Percentiles rank a stretch among this genome's conserved stretches.
Conservation (phyloP, 1,140 invertebrate species). For the Papilio polytes region DNA sequence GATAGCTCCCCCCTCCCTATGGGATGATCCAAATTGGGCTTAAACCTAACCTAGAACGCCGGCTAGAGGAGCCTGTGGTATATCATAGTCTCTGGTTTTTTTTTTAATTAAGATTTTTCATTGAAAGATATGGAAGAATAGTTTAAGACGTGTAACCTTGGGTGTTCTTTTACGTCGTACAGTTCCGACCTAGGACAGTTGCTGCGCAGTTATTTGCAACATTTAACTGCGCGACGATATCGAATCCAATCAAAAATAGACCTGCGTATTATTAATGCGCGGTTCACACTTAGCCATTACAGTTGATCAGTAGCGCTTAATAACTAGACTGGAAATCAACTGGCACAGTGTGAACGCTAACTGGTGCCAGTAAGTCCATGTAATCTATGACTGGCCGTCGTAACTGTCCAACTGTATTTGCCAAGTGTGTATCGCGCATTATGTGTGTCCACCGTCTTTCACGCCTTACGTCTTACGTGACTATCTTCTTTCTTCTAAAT, state of each 20-base stretch:
- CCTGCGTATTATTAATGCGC: neutral
- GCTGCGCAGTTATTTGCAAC: constrained; percentile 49
- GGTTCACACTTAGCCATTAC: neutral
- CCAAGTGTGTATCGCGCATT: no score
- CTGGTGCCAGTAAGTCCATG: no score
- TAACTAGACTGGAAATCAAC: no score
- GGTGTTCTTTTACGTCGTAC: constrained; percentile 31
- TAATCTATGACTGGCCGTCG: no score
- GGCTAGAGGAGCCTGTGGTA: no score
- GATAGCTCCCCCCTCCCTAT: no score
- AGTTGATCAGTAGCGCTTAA: no score
- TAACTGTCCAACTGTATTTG: no score
- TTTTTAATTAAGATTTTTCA: neutral
- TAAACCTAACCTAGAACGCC: no score
- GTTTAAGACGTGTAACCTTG: constrained; percentile 8
- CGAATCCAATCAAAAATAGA: neutral
- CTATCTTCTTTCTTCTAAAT: neutral
- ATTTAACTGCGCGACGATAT: constrained; percentile 44
- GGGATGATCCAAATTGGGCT: no score
- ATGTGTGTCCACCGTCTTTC: neutral
- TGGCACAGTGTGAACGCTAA: no score
- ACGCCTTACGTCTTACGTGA: neutral
- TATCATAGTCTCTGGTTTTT: no score
- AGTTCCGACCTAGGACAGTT: constrained; percentile 54
- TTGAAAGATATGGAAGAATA: neutral